Conservation (phyloP, 37 sponge, comb jelly and placozoan species). For the Lycopodina hypogea region DNA sequence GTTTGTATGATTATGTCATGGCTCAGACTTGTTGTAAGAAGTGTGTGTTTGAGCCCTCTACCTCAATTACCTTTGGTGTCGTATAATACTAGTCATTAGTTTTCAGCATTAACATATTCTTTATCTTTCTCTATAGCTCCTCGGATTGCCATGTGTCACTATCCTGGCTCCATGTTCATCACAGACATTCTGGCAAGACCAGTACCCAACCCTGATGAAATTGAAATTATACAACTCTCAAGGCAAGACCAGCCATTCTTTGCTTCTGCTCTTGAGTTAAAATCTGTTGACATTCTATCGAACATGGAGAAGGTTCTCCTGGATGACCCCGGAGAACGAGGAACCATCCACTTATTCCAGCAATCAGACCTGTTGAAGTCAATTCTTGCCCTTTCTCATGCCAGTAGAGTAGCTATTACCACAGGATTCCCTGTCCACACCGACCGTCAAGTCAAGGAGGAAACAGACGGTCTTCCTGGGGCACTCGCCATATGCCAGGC, state of each 20-base stretch:
- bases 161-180: conserved; percentile 89
- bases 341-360: conserved; percentile 38
- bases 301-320: conserved; percentile 53
- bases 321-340: conserved; percentile 62
- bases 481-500: conserved; percentile 68
- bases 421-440: conserved; percentile 66
- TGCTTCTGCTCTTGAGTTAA: conserved; percentile 30
- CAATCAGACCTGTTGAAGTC: conserved; percentile 59
- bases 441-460: conserved; percentile 49
- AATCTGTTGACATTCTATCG: not conserved
- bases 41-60: no score
- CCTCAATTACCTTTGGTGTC: no score
- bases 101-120: no score
- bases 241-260: conserved; percentile 34
- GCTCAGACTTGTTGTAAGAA: no score
- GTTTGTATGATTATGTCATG: no score
- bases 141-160: conserved; percentile 71
- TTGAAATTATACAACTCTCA: conserved; percentile 32
- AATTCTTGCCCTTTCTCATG: conserved; percentile 59
- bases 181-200: conserved; percentile 39
- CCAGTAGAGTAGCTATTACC: conserved; percentile 64
- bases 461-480: conserved; percentile 84
- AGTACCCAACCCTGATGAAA: not conserved
- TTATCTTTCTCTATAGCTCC: conserved; percentile 46
- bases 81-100: no score